Base-by-base conservation (phyloP, 1,140 invertebrate genomes). In the Stegodyphus dumicola region DNA sequence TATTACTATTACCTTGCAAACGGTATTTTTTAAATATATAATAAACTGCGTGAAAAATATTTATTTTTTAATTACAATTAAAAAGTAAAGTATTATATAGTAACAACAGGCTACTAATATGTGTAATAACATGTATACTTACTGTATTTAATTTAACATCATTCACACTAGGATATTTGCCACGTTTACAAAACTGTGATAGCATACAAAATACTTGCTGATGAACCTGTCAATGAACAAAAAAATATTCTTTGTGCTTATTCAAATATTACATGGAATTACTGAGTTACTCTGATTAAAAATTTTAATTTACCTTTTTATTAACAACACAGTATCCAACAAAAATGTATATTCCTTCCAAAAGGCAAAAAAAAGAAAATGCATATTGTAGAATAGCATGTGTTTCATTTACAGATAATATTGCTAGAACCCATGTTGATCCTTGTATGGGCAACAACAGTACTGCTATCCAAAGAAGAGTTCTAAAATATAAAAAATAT, bases 311-410 rank as follows among this genome's bases (percentile, higher is more conserved):
- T 49, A 96, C 95, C 86, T 95, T 92, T 73, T 93, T 92, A 89
- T 96, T 97, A 73, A 95, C 92, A 85, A 96, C 93, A 88, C 95
- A 95, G 89, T 96, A 95, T n/a, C 95, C 95, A 65, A 95, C 91
- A 56, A 96, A 92, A 18, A 95, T 93, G 88, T 95, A 96, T 5
- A 94, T 91, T 1, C 95, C 94, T 89, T 96, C 95, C 6, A 94
- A 88, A 2, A 94, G 91, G 53, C 86, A 87, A 51, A 95, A 93
- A 5, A 93, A 91, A 4, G 94, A 94, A 86, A 96, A 93, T 79
- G 94, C 91, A 88, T 95, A 94, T 85, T 94, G 94, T 13, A 97
- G 92, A 67, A 93, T 92, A 10, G 92, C 92, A 9, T 94, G 93
- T 87, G 94, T 93, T 89, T 96, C 95, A 66, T 95, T 95, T 5